Conservation (phyloP, 2,888 invertebrate species). For the Drosophila sordidula region DNA sequence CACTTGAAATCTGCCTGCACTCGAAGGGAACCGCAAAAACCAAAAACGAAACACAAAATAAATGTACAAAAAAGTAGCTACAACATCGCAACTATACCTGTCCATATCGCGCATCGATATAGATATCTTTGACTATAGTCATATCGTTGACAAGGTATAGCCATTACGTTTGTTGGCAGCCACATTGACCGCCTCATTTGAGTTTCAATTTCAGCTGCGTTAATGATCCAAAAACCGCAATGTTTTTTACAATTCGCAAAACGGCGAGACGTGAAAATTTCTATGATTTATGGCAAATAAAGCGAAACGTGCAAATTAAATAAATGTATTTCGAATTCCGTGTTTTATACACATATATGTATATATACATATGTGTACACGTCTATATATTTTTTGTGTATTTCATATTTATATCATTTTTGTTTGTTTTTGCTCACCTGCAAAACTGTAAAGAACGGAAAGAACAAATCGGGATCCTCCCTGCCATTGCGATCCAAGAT, state of each 20-base stretch:
- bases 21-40: slow-evolving; percentile 48
- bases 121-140: slow-evolving; percentile 42
- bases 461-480: slow-evolving; percentile 92
- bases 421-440: slow-evolving; percentile 88
- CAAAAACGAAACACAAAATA: slow-evolving; percentile 9
- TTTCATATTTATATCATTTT: not conserved
- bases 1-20: slow-evolving; percentile 64
- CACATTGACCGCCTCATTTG: slow-evolving; percentile 33
- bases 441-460: slow-evolving; percentile 95
- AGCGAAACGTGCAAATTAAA: slow-evolving; percentile 63
- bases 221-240: slow-evolving; percentile 66
- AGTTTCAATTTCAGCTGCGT: slow-evolving; percentile 54
- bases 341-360: not conserved
- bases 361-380: not conserved
- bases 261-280: slow-evolving; percentile 64
- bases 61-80: slow-evolving; percentile 5
- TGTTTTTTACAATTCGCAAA: slow-evolving; percentile 40
- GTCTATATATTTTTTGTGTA: not conserved
- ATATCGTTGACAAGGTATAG: slow-evolving; percentile 54
- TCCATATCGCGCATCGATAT: slow-evolving; percentile 15
- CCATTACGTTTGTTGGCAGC: slow-evolving; percentile 51
- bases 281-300: slow-evolving; percentile 56
- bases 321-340: slow-evolving; percentile 36
- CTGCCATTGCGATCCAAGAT: slow-evolving; percentile 86
- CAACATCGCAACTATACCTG: slow-evolving; percentile 11